phyloP scores from a whole-genome alignment of 2,113 vertebrate genomes.

The Labeo rohita region DNA sequence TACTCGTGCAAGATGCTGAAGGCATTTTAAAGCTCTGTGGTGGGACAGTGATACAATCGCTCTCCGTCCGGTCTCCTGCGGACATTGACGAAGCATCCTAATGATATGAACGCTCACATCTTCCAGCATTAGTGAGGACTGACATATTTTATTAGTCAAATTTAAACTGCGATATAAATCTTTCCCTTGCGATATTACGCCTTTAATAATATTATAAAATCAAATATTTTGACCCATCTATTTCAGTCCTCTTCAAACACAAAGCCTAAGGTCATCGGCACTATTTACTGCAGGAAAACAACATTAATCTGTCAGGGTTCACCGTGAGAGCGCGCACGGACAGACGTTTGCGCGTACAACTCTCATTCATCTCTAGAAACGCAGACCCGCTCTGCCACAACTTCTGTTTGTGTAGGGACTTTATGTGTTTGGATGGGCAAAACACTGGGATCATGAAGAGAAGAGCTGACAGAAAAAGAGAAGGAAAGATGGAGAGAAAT shows the following conservation, averaged over 20 bases:
- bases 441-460: constrained; percentile 27
- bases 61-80: constrained; percentile 18
- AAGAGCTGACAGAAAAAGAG: constrained; percentile 29
- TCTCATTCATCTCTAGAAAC: constrained; percentile 29
- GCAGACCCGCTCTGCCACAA: constrained; percentile 26
- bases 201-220: constrained; percentile 46
- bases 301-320: constrained; percentile 46
- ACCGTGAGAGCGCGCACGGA: constrained; percentile 25
- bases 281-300: constrained; percentile 44
- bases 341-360: constrained; percentile 35
- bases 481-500: neutral
- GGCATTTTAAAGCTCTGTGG: constrained; percentile 1
- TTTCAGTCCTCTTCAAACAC: constrained; percentile 42
- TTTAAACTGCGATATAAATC: constrained; percentile 9
- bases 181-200: constrained; percentile 4
- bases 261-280: neutral
- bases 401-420: constrained; percentile 38
- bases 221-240: constrained; percentile 41
- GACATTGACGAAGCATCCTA: neutral
- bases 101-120: neutral
- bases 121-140: neutral
- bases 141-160: constrained; percentile 32
- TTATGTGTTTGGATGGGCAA: constrained; percentile 47
- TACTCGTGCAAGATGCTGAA: neutral
- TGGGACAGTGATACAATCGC: constrained; percentile 29